A percentile compares a stretch with the other conserved stretches of the same genome.
Evolutionary conservation across 2,113 vertebrate genomes (phyloP).

Genomic region (Taxidea taxus): DNA sequence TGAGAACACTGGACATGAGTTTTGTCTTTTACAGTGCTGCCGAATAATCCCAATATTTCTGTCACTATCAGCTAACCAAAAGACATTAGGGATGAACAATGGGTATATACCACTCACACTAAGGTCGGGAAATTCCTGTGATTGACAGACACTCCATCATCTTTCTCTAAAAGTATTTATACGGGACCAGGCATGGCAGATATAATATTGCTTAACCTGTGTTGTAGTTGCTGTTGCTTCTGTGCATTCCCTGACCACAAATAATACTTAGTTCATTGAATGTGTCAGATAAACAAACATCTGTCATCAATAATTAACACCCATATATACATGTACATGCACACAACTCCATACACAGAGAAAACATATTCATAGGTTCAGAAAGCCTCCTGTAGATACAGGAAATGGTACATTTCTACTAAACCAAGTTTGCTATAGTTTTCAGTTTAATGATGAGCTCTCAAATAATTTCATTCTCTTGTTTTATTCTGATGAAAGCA

Average conservation of each 20-base stretch:
- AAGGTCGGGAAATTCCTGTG: not conserved
- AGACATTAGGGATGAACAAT: not conserved
- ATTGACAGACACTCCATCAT: not conserved
- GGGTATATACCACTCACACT: not conserved
- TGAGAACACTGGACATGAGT: not conserved
- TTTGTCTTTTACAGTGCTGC: not conserved
- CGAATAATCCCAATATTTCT: not conserved
- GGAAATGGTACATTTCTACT: constrained; percentile 7
- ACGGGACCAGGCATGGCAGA: not conserved
- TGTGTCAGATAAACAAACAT: not conserved
- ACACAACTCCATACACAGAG: not conserved
- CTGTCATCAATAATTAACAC: not conserved
- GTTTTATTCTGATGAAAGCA: not conserved
- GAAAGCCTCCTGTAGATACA: not conserved
- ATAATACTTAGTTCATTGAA: not conserved
- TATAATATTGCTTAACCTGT: not conserved
- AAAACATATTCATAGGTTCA: not conserved
- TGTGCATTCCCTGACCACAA: not conserved
- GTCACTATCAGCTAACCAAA: not conserved
- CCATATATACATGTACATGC: not conserved
- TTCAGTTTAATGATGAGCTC: not conserved
- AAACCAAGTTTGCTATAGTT: constrained; percentile 3
- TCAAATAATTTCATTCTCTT: not conserved
- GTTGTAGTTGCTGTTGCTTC: not conserved
- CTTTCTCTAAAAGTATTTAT: not conserved